phyloP scores from a whole-genome alignment of 1,140 invertebrate species.

The Penaeus indicus region DNA sequence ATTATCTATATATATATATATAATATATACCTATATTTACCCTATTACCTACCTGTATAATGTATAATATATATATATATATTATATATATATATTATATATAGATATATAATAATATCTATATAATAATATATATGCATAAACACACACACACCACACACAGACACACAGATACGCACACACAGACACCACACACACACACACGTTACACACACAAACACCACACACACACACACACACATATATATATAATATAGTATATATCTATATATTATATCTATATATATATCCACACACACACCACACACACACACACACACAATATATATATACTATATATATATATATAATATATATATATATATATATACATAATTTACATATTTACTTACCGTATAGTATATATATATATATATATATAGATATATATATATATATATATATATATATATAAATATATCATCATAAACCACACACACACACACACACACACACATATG shows the following conservation, averaged over 20 bases:
- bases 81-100: not conserved
- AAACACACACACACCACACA: constrained; percentile 20
- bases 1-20: constrained; percentile 22
- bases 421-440: no score
- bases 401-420: no score
- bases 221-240: not conserved
- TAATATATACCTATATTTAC: constrained; percentile 36
- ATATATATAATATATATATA: no score
- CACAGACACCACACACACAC: not conserved
- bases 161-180: not conserved
- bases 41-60: not conserved
- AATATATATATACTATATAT: no score
- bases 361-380: no score
- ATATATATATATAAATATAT: no score
- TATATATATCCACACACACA: not conserved
- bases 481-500: no score
- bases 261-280: not conserved
- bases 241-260: not conserved
- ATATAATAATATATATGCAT: not conserved
- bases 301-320: no score
- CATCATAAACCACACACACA: no score
- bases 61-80: not conserved
- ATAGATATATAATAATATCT: not conserved
- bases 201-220: no score
- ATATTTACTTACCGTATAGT: no score